Evolutionary conservation across 30 jellyfish, hydroid and myxozoan species (phyloP).

Genomic region (Sanderia malayensis): DNA sequence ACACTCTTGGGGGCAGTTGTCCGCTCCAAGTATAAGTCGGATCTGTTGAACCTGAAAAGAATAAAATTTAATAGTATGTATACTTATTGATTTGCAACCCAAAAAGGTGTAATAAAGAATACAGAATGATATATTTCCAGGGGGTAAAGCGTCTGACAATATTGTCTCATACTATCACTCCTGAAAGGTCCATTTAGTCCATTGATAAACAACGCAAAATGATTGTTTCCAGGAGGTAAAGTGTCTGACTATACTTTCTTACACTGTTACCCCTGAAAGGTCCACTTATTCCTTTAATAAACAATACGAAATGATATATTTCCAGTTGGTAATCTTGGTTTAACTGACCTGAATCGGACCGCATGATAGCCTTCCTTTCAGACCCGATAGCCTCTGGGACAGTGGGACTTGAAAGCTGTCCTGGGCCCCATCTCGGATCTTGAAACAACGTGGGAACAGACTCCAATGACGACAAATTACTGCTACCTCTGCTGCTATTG

Average conservation of each 20-base stretch:
- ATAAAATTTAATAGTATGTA: background rate
- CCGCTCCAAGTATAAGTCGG: slow-evolving; percentile 85
- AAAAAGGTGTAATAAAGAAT: too few relatives aligned
- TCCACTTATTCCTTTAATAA: background rate
- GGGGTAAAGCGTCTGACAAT: too few relatives aligned
- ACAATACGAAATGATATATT: too few relatives aligned
- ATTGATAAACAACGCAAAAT: background rate
- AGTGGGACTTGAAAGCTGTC: slow-evolving; percentile 27
- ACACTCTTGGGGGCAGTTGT: slow-evolving; percentile 70
- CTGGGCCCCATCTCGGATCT: slow-evolving; percentile 90
- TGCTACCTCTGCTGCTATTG: slow-evolving; percentile 24
- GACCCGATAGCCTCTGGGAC: slow-evolving; percentile 20
- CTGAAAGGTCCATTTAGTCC: too few relatives aligned
- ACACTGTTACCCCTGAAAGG: background rate
- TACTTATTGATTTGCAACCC: background rate
- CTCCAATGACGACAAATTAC: slow-evolving; percentile 27
- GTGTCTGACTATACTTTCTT: background rate
- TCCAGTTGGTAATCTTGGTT: too few relatives aligned
- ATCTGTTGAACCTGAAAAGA: slow-evolving; percentile 36
- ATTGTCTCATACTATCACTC: background rate
- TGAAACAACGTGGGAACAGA: slow-evolving; percentile 39
- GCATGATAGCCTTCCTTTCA: slow-evolving; percentile 27
- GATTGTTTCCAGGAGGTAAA: background rate
- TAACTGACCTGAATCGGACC: slow-evolving; percentile 52
- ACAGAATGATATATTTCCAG: too few relatives aligned